Evolutionary conservation across 2,888 invertebrate species (phyloP).

Genomic region (Rotaria sp.): DNA sequence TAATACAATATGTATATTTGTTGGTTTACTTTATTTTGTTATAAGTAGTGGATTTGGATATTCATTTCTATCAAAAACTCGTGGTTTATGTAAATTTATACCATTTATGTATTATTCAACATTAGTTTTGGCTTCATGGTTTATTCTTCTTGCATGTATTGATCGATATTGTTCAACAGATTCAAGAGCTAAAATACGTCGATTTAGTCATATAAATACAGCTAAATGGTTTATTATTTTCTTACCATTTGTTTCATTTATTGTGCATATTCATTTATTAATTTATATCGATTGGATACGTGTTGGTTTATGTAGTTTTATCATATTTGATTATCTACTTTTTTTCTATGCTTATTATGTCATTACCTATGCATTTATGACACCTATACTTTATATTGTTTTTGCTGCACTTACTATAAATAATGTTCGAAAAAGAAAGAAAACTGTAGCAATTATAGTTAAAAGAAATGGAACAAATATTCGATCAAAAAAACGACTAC

Average conservation of each 20-base stretch:
- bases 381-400: not conserved
- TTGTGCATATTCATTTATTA: not conserved
- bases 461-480: not conserved
- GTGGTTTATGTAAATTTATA: not conserved
- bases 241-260: not conserved
- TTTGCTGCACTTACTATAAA: not conserved
- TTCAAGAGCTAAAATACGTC: not conserved
- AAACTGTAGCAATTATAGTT: not conserved
- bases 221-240: not conserved
- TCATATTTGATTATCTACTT: not conserved
- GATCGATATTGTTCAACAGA: constrained; percentile 20
- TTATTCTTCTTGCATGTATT: not conserved
- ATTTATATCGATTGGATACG: not conserved
- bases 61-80: not conserved
- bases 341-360: not conserved
- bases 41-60: not conserved
- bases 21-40: not conserved
- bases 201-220: not conserved
- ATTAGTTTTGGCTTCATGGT: not conserved
- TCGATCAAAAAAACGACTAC: not conserved
- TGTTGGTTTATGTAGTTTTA: not conserved
- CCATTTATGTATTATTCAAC: not conserved
- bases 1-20: not conserved
- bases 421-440: not conserved
- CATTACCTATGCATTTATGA: not conserved